Evolutionary conservation across 2,888 invertebrate species (phyloP).

Genomic region (Noctua janthina): DNA sequence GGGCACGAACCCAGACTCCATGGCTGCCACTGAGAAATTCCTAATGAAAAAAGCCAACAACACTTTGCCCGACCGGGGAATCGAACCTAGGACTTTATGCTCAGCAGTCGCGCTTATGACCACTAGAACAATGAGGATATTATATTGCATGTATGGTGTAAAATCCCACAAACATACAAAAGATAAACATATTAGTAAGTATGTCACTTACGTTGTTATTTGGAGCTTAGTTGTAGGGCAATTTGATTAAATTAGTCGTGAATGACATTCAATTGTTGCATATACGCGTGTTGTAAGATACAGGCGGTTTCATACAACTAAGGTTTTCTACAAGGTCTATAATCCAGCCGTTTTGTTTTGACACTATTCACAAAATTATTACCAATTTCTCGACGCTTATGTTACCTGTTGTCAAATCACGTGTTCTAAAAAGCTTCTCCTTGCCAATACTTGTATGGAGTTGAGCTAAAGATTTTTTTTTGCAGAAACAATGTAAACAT

Average conservation of each 20-base stretch:
- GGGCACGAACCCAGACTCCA: too few species aligned
- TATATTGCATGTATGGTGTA: background rate
- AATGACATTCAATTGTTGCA: conserved; percentile 68
- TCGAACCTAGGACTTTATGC: too few species aligned
- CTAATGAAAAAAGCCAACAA: too few species aligned
- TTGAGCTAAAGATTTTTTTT: background rate
- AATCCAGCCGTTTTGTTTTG: background rate
- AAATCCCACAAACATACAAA: conserved; percentile 1
- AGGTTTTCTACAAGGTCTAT: background rate
- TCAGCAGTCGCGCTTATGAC: too few species aligned
- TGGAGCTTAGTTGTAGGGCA: conserved; percentile 63
- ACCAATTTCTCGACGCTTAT: background rate
- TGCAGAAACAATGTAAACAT: background rate
- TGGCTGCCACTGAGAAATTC: too few species aligned
- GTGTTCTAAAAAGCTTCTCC: background rate
- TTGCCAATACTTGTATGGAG: too few species aligned
- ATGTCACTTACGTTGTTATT: conserved; percentile 56
- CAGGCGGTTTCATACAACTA: conserved; percentile 21
- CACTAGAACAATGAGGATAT: too few species aligned
- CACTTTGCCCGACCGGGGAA: too few species aligned
- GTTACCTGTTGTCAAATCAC: background rate
- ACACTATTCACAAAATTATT: background rate
- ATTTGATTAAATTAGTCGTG: conserved; percentile 68
- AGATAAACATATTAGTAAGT: conserved; percentile 45
- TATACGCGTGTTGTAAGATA: conserved; percentile 38